Conservation (phyloP, 2,888 invertebrate species). For the Drosophila anomelani region DNA sequence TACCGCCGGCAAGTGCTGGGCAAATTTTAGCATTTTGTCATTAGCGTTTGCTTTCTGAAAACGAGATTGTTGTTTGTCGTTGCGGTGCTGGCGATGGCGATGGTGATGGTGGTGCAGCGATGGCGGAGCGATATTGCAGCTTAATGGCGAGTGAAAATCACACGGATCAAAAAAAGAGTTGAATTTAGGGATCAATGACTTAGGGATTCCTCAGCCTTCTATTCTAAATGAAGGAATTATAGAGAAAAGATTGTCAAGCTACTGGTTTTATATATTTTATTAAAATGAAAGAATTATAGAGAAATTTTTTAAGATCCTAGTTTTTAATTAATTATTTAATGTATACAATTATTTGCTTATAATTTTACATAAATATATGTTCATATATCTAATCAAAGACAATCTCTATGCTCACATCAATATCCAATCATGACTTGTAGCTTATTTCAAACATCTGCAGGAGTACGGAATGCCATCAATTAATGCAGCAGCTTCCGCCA, state of each 20-base stretch:
- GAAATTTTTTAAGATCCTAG: too few relatives aligned
- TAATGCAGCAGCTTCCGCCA: constrained; percentile 55
- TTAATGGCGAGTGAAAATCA: constrained; percentile 42
- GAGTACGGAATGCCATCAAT: constrained; percentile 58
- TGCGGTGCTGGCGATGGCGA: constrained; percentile 37
- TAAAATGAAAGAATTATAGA: too few relatives aligned
- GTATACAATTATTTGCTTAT: not conserved
- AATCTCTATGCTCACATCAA: constrained; percentile 2
- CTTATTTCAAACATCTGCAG: constrained; percentile 3
- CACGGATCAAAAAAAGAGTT: not conserved
- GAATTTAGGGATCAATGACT: not conserved
- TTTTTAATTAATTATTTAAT: too few relatives aligned
- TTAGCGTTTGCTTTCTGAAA: constrained; percentile 77
- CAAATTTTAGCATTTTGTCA: constrained; percentile 80
- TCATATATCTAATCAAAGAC: not conserved
- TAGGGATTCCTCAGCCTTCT: too few relatives aligned
- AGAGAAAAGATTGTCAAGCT: not conserved
- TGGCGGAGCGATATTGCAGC: constrained; percentile 55
- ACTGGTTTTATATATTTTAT: too few relatives aligned
- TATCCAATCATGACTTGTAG: constrained; percentile 11
- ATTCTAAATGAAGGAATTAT: too few relatives aligned
- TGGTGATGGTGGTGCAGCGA: constrained; percentile 28
- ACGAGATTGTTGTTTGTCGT: constrained; percentile 75
- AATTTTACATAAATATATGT: not conserved
- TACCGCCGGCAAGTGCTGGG: constrained; percentile 55